These are phyloP conservation scores for Leistus spinibarbis DNA, from an alignment of 2,888 invertebrate genomes.

Conservation along the genomic window DNA sequence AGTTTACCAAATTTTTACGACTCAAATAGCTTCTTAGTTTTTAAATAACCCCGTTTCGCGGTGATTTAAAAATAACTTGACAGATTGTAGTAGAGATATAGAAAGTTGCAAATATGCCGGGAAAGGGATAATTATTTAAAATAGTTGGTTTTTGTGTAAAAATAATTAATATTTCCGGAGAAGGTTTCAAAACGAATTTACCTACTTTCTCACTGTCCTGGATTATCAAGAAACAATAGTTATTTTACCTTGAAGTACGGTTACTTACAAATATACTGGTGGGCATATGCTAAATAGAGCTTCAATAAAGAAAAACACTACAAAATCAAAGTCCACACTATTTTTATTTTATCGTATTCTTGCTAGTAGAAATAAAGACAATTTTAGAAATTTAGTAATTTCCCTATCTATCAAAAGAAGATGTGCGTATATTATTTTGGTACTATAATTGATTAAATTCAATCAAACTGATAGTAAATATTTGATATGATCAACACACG, in stretches of 20 bases:
- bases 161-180: conserved; percentile 1
- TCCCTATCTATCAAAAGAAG: too few relatives aligned
- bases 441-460: too few relatives aligned
- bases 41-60: not conserved
- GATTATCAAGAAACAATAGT: conserved; percentile 5
- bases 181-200: not conserved
- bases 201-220: conserved; percentile 2
- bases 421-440: too few relatives aligned
- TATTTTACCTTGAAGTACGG: conserved; percentile 1
- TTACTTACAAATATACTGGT: not conserved
- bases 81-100: not conserved
- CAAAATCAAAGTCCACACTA: too few relatives aligned
- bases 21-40: too few relatives aligned
- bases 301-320: not conserved
- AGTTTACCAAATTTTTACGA: too few relatives aligned
- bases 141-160: not conserved
- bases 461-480: too few relatives aligned
- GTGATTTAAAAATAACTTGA: not conserved
- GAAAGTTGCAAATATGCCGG: not conserved
- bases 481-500: too few relatives aligned
- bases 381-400: too few relatives aligned
- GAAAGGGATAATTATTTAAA: not conserved
- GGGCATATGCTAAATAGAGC: not conserved
- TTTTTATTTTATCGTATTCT: too few relatives aligned
- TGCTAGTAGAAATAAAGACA: too few relatives aligned